A percentile compares a stretch with the other conserved stretches of the same genome.
Conservation (phyloP, 2,113 vertebrate species). For the Thamnaconus septentrionalis region DNA sequence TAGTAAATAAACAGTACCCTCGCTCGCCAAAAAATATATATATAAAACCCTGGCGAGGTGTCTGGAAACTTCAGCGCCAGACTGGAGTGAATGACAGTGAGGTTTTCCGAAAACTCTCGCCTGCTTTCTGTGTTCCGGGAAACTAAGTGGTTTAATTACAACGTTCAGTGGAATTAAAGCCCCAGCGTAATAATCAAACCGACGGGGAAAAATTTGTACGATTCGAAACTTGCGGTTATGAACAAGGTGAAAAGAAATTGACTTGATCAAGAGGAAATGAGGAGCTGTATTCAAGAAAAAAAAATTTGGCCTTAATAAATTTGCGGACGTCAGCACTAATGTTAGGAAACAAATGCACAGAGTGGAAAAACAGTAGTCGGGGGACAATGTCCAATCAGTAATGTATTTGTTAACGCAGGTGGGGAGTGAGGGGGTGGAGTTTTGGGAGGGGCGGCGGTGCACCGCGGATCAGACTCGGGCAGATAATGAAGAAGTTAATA, state of each 20-base stretch:
- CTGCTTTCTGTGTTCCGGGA: neutral
- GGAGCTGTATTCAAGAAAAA: conserved; percentile 11
- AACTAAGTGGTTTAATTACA: neutral
- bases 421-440: conserved; percentile 60
- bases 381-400: conserved; percentile 55
- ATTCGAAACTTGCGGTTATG: conserved; percentile 1
- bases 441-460: neutral
- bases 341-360: conserved; percentile 47
- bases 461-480: conserved; percentile 87
- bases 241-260: neutral
- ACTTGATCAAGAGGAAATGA: conserved; percentile 19
- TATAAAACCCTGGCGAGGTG: conserved; percentile 49
- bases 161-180: conserved; percentile 1
- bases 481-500: conserved; percentile 99
- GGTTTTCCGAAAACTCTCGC: neutral
- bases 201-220: too few species aligned
- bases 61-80: conserved; percentile 31
- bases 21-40: conserved; percentile 48
- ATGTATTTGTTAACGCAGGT: conserved; percentile 72
- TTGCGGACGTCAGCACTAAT: conserved; percentile 44
- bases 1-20: conserved; percentile 82
- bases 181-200: too few species aligned
- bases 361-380: conserved; percentile 47
- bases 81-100: conserved; percentile 8
- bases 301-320: conserved; percentile 50